Percentiles rank a stretch among this genome's conserved stretches.
Conservation (phyloP, 1,140 invertebrate species). For the Drosophila orosa region DNA sequence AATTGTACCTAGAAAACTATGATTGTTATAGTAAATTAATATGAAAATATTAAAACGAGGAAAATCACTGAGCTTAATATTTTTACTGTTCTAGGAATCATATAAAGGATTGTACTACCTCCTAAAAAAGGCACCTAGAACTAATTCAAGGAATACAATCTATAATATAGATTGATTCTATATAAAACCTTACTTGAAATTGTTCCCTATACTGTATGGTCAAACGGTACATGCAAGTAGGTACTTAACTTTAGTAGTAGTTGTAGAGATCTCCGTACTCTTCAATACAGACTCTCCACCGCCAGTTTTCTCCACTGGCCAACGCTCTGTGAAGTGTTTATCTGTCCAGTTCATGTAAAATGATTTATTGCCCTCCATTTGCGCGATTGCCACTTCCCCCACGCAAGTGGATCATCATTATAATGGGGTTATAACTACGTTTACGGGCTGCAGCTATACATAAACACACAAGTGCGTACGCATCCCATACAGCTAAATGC, state of each 20-base stretch:
- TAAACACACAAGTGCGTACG: not conserved
- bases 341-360: constrained; percentile 39
- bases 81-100: too few relatives aligned
- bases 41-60: too few relatives aligned
- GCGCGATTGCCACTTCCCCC: constrained; percentile 57
- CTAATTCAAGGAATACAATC: too few relatives aligned
- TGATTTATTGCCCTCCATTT: constrained; percentile 56
- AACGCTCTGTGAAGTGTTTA: constrained; percentile 67
- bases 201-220: too few relatives aligned
- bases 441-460: constrained; percentile 5
- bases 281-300: not conserved
- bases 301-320: constrained; percentile 15
- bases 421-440: constrained; percentile 19
- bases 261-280: not conserved
- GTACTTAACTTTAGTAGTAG: not conserved
- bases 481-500: not conserved
- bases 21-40: too few relatives aligned
- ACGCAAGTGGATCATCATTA: constrained; percentile 47
- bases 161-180: too few relatives aligned
- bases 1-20: not conserved
- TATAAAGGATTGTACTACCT: not conserved
- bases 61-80: too few relatives aligned
- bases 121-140: not conserved
- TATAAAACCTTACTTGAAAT: too few relatives aligned
- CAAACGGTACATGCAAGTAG: too few relatives aligned